These are phyloP conservation scores for Dryas iulia DNA, from an alignment of 1,140 invertebrate species.

Conservation along the genomic window DNA sequence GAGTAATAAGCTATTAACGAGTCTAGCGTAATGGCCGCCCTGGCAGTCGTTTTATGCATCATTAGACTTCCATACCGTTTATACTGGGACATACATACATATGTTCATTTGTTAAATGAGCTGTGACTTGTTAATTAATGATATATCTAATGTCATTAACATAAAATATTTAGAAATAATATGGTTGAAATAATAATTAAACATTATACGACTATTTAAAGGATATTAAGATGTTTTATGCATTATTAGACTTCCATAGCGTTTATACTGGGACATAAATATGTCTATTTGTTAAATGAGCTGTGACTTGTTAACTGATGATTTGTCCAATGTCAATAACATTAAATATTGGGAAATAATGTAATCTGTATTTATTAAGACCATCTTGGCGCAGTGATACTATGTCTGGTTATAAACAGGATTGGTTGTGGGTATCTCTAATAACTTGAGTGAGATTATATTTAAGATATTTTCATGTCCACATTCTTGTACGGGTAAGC, in stretches of 20 bases:
- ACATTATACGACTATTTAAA: no score
- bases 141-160: neutral
- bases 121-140: slow-evolving; percentile 1
- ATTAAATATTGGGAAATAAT: neutral
- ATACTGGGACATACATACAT: slow-evolving; percentile 19
- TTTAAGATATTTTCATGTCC: no score
- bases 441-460: no score
- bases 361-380: no score
- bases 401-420: no score
- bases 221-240: no score
- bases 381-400: no score
- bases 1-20: slow-evolving; percentile 27
- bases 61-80: slow-evolving; percentile 39
- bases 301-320: neutral
- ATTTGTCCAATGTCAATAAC: neutral
- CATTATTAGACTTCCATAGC: slow-evolving; percentile 41
- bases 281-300: slow-evolving; percentile 33
- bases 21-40: slow-evolving; percentile 22
- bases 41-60: slow-evolving; percentile 44
- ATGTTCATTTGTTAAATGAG: slow-evolving; percentile 33
- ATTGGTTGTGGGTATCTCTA: no score
- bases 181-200: neutral
- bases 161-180: neutral
- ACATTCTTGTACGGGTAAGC: no score
- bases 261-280: slow-evolving; percentile 27